Conservation (phyloP, 2,113 vertebrate species). For the Oceanodroma tethys region DNA sequence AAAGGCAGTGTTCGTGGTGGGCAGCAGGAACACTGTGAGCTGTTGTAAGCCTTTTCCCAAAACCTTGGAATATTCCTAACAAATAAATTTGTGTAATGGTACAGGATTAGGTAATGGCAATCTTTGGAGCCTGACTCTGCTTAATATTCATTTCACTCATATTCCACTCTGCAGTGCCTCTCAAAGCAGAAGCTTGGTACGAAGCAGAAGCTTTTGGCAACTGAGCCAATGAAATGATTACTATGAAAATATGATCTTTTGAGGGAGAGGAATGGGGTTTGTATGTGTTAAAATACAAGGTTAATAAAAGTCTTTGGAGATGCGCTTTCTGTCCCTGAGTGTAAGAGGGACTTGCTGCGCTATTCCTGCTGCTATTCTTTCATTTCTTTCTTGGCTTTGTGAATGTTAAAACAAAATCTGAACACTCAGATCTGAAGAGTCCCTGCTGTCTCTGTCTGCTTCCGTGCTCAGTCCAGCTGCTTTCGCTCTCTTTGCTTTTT, state of each 20-base stretch:
- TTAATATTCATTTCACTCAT: conserved; percentile 43
- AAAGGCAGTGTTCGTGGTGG: neutral
- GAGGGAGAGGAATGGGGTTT: neutral
- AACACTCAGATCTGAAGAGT: neutral
- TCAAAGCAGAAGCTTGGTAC: conserved; percentile 48
- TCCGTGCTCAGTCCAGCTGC: neutral
- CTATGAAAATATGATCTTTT: conserved; percentile 37
- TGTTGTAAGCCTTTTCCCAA: conserved; percentile 14
- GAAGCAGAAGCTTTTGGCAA: neutral
- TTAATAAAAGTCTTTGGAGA: conserved; percentile 28
- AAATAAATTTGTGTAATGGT: conserved; percentile 2
- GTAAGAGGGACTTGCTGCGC: neutral
- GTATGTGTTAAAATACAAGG: neutral
- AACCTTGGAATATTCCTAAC: conserved; percentile 51
- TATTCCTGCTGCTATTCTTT: neutral
- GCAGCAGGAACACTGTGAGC: neutral
- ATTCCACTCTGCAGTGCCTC: neutral
- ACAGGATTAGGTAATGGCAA: conserved; percentile 47
- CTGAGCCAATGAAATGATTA: conserved; percentile 21
- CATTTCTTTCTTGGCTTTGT: neutral
- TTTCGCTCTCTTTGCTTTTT: neutral
- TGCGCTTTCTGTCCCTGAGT: neutral
- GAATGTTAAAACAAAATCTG: neutral
- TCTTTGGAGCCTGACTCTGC: conserved; percentile 25
- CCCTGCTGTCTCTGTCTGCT: neutral